phyloP scores from a whole-genome alignment of 2,888 invertebrate genomes.

The Neoaliturus tenellus region DNA sequence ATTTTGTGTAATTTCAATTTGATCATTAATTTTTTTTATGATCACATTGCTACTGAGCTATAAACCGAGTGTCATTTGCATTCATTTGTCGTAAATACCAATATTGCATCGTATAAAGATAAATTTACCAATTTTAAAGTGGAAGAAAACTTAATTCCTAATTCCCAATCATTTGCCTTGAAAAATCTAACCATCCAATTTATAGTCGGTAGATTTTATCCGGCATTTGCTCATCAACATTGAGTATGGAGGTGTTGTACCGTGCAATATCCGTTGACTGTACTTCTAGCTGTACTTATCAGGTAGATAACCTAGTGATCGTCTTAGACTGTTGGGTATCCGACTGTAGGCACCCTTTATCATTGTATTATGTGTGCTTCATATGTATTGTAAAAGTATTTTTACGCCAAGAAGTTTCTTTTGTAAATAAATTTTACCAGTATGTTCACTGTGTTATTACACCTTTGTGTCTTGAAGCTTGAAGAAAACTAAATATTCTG shows the following conservation, averaged over 20 bases:
- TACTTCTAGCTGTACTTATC: not conserved
- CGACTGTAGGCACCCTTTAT: not conserved
- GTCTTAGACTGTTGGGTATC: not conserved
- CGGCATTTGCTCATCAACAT: not conserved
- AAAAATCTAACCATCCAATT: not conserved
- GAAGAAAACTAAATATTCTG: no score
- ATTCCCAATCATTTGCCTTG: no score
- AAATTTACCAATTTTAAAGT: no score
- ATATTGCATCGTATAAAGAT: no score
- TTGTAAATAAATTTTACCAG: conserved; percentile 4
- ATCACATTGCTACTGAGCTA: no score
- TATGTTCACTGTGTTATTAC: no score
- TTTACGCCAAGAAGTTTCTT: conserved; percentile 2
- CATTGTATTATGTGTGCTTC: not conserved
- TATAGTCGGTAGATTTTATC: not conserved
- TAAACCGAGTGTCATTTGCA: no score
- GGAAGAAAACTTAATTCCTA: no score
- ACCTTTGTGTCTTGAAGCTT: no score
- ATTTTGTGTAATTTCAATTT: no score
- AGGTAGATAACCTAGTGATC: not conserved
- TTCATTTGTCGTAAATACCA: no score
- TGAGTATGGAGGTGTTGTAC: not conserved
- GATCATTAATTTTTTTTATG: no score
- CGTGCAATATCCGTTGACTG: conserved; percentile 8
- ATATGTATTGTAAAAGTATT: not conserved